These are phyloP conservation scores for Myotis davidii DNA, from an alignment of 2,113 vertebrate genomes.

Conservation along the genomic window DNA sequence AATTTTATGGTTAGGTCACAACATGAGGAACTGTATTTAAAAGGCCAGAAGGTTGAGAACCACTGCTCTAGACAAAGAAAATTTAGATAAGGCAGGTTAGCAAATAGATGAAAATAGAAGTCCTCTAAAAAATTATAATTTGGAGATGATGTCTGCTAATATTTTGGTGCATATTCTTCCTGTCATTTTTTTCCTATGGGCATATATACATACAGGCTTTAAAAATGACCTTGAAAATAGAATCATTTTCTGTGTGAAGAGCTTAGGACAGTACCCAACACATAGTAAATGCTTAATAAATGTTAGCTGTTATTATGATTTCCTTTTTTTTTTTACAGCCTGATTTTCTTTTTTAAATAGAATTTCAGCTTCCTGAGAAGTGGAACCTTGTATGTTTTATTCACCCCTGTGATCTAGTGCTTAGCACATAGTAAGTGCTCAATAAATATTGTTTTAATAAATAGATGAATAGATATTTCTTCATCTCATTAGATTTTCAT, in stretches of 20 bases:
- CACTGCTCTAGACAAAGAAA: not conserved
- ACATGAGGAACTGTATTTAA: no score
- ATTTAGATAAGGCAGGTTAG: not conserved
- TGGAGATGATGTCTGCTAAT: not conserved
- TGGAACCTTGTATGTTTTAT: not conserved
- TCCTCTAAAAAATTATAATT: not conserved
- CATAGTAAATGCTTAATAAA: not conserved
- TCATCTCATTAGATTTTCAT: not conserved
- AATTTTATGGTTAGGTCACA: no score
- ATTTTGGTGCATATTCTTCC: not conserved
- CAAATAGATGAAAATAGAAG: not conserved
- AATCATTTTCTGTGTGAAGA: not conserved
- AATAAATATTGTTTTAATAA: not conserved
- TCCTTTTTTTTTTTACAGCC: not conserved
- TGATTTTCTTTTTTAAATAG: not conserved
- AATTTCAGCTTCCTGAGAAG: not conserved
- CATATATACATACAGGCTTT: not conserved
- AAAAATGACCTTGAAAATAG: not conserved
- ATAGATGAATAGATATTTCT: not conserved
- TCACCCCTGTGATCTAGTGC: not conserved
- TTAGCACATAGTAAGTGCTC: not conserved
- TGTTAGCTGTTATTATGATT: not conserved
- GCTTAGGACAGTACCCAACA: not conserved
- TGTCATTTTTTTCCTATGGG: not conserved
- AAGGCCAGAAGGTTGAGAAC: no score